Evolutionary conservation across 2,797 vertebrate genomes (phyloP), one percentile per base, ranked within the genome.

Genomic region (Loriculus beryllinus): DNA sequence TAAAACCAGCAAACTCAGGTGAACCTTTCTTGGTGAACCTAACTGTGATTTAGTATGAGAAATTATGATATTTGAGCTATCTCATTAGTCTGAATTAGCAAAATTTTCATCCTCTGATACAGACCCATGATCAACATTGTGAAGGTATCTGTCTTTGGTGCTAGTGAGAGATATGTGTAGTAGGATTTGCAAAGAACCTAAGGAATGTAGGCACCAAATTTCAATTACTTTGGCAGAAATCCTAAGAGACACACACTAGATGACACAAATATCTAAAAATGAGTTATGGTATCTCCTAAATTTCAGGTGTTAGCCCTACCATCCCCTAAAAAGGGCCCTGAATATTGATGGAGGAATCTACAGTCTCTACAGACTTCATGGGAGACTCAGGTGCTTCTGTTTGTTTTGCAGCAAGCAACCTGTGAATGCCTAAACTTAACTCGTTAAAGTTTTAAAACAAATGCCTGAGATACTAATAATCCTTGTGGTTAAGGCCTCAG

Each of bases 311-410:
- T 39, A 81, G 17, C 14, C 15, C n/a, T 57, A 48, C 19, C 4
- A 39, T 22, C 18, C 6, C 31, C 3, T 7, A 54, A 12, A 78
- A 81, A 51, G 7, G 19, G 19, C 60, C 19, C 29, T 62, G 21
- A 42, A 62, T 35, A 35, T 62, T 72, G 31, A 26, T 20, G 9
- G 20, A 54, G 31, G 21, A 72, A 6, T 57, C 5, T 47, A 43
- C 74, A 20, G 1, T 78, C 62, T 62, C 59, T 37, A 2, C 6
- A 71, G 12, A 22, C 6, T 47, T 86, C 23, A 22, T 20, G n/a
- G 29, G 39, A 76, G 14, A n/a, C 14, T 64, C 33, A 0, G 0
- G 7, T 1, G 0, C 23, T 75, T 51, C 51, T 71, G 2, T 67
- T 78, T 78, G 4, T 14, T 86, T 83, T 79, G 31, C 37, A 83